Conservation (phyloP, 2,797 vertebrate genomes). For the Streptopelia turtur region DNA sequence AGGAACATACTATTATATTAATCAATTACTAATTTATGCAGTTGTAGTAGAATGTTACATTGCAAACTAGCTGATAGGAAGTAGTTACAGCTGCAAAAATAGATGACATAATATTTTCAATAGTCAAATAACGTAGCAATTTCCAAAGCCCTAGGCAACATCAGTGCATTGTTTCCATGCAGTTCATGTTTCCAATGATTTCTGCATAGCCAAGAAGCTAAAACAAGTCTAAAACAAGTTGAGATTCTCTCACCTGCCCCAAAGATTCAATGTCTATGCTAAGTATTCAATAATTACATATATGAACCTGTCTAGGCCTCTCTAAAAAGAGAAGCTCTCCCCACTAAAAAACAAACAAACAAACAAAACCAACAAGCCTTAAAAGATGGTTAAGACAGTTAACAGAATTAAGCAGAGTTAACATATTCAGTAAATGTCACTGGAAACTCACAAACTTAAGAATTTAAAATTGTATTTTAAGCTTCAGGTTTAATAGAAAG, state of each 20-base stretch:
- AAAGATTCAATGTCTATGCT: background rate
- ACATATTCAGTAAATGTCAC: background rate
- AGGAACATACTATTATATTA: background rate
- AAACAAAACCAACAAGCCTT: too few species aligned
- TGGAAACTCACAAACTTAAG: background rate
- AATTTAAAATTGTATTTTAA: background rate
- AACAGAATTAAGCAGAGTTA: background rate
- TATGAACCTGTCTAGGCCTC: background rate
- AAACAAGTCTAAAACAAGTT: background rate
- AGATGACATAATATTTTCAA: background rate
- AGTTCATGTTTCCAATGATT: background rate
- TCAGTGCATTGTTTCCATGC: background rate
- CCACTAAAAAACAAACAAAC: background rate
- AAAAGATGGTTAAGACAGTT: too few species aligned
- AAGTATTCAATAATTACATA: background rate
- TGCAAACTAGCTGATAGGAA: background rate
- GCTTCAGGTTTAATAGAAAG: background rate
- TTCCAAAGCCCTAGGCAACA: background rate
- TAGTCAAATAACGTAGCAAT: background rate
- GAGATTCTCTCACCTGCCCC: background rate
- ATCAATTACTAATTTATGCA: background rate
- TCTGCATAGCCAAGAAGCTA: background rate
- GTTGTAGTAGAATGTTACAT: background rate
- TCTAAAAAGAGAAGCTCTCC: background rate
- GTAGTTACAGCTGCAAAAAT: background rate